Percentiles rank a stretch among this genome's conserved stretches.
Conservation (phyloP, 2,797 vertebrate genomes). For the Brotula barbata region DNA sequence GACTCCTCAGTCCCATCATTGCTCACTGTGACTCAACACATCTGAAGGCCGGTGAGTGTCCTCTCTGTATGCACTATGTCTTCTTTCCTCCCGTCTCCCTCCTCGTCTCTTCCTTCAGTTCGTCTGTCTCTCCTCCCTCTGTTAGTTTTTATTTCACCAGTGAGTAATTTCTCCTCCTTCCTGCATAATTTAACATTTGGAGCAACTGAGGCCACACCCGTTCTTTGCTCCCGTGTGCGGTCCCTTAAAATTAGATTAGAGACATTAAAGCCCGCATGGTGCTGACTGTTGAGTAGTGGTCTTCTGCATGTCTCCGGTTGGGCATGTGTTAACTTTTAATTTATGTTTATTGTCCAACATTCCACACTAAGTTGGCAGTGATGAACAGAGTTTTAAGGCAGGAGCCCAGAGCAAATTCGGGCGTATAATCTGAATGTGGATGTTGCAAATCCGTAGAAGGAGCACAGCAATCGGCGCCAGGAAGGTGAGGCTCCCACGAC, state of each 20-base stretch:
- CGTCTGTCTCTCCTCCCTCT: conserved; percentile 6
- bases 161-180: conserved; percentile 47
- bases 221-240: conserved; percentile 4
- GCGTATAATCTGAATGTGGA: conserved; percentile 14
- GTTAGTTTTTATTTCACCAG: conserved; percentile 36
- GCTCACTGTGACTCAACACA: conserved; percentile 1
- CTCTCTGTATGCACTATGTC: not conserved
- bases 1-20: no score
- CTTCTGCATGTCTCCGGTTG: not conserved
- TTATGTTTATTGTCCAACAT: not conserved
- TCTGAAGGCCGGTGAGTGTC: not conserved
- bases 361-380: no score
- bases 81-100: not conserved
- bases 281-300: conserved; percentile 3
- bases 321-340: not conserved
- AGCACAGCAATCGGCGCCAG: conserved; percentile 21
- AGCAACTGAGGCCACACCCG: conserved; percentile 45
- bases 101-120: not conserved
- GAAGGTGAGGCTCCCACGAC: conserved; percentile 35
- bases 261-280: conserved; percentile 30
- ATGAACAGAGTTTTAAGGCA: no score
- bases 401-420: not conserved
- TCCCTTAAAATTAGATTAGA: conserved; percentile 42
- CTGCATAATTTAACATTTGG: no score
- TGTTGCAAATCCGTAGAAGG: conserved; percentile 18